Conservation (phyloP, 2,797 vertebrate genomes). For the Poliocrania exsul region DNA sequence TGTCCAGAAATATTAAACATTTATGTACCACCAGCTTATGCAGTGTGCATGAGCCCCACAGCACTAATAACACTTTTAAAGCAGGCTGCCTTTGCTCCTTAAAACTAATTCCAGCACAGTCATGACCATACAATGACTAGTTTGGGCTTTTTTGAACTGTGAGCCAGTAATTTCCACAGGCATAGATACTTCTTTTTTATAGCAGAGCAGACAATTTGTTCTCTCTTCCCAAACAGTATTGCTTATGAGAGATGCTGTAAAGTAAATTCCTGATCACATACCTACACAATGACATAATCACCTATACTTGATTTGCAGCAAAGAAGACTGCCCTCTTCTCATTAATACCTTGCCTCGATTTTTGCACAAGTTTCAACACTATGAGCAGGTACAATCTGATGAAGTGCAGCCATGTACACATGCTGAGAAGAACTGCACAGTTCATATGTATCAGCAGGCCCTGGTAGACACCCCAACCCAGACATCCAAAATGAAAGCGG, state of each 20-base stretch:
- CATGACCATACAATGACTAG: background rate
- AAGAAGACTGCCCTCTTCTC: background rate
- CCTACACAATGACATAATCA: background rate
- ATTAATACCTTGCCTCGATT: fast-evolving
- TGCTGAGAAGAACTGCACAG: background rate
- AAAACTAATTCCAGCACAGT: background rate
- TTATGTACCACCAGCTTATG: background rate
- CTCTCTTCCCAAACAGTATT: background rate
- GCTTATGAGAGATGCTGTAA: background rate
- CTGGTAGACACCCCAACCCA: background rate
- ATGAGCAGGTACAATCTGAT: background rate
- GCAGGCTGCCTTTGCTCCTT: background rate
- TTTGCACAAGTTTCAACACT: background rate
- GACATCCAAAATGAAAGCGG: background rate
- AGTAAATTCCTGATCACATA: background rate
- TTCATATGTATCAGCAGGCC: background rate
- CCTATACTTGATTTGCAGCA: background rate
- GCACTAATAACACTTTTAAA: background rate
- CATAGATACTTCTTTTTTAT: background rate
- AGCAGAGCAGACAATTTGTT: background rate
- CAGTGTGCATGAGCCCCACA: background rate
- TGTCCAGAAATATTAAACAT: background rate
- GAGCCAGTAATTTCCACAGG: background rate
- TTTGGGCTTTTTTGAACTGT: background rate
- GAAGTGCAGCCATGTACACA: fast-evolving